phyloP scores from a whole-genome alignment of 1,140 invertebrate genomes.

The Brachionus asplanchnoidis region DNA sequence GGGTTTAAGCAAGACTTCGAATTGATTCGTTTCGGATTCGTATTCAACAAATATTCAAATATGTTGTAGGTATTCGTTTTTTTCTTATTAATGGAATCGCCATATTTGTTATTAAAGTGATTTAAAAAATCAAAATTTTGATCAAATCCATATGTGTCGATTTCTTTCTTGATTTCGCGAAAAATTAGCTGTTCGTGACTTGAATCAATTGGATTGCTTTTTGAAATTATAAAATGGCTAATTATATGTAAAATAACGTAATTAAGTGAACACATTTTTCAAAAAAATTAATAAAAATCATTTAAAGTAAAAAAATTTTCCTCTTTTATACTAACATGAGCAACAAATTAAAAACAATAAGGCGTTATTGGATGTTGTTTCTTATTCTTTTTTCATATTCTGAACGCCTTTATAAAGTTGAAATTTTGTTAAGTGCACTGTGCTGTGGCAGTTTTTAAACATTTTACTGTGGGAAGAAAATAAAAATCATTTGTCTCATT shows the following conservation, averaged over 20 bases:
- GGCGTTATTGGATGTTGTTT: neutral
- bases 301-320: neutral
- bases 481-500: neutral
- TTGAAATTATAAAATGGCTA: neutral
- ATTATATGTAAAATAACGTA: neutral
- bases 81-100: neutral
- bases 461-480: neutral
- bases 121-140: neutral
- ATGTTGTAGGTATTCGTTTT: neutral
- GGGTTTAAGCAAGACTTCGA: neutral
- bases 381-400: neutral
- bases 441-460: neutral
- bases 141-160: neutral
- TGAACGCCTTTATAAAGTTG: neutral
- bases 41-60: neutral
- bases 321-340: neutral
- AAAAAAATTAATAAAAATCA: neutral
- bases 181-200: neutral
- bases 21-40: neutral
- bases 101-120: slow-evolving; percentile 7
- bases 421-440: neutral
- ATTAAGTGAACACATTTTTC: neutral
- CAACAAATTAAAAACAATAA: neutral
- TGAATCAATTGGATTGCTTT: neutral
- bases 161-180: neutral